Evolutionary conservation across 2,113 vertebrate species (phyloP).

Genomic region (Dendropsophus ebraccatus): DNA sequence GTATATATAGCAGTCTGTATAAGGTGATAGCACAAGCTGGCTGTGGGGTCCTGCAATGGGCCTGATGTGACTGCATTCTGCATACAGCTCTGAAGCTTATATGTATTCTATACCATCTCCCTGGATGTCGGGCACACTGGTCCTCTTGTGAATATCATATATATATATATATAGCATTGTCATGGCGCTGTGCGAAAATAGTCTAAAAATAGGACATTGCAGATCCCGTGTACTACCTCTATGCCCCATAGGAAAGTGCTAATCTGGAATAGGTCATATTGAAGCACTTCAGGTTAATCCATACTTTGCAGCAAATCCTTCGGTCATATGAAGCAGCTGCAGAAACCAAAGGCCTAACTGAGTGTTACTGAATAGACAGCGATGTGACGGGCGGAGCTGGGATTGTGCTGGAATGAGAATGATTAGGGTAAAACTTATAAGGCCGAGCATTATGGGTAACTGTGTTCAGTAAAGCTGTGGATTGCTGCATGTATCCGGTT

Average conservation of each 20-base stretch:
- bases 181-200: neutral
- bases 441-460: neutral
- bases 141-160: no score
- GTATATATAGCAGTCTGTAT: no score
- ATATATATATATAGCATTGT: neutral
- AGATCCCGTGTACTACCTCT: neutral
- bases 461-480: neutral
- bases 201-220: neutral
- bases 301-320: conserved; percentile 46
- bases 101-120: no score
- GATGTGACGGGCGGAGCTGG: no score
- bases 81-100: no score
- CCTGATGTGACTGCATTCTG: no score
- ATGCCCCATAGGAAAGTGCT: conserved; percentile 52
- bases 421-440: neutral
- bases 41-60: no score
- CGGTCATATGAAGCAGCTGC: neutral
- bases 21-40: no score
- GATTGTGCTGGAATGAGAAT: no score
- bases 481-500: neutral
- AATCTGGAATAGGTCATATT: conserved; percentile 64
- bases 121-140: no score
- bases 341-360: neutral
- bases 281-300: conserved; percentile 68
- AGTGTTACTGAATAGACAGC: no score